Evolutionary conservation across 92 coral and sea anemone species (phyloP), one percentile per base, ranked within the genome.

Genomic region (Umimayanthus chanpuru): DNA sequence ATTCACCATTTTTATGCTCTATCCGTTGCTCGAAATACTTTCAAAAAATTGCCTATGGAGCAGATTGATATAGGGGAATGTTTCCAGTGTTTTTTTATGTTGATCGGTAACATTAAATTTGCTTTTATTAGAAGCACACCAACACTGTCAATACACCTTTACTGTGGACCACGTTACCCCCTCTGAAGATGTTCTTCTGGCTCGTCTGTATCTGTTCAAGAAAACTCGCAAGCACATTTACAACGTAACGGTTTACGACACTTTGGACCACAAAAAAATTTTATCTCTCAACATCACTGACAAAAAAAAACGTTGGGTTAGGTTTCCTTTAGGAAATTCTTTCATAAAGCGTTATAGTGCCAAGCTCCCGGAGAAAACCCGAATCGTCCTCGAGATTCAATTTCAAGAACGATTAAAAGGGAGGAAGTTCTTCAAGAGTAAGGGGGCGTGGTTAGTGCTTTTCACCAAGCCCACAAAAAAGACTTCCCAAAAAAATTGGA

Each of bases 171-270:
- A 50, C 10, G 47, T 47, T 67, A 68, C 65, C 23, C 65, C 61
- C 21, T 38, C 44, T 20, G 87, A 70, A 44, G 67, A 18, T 23
- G 38, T 83, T 26, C 41, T 83, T 55, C 43, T 83, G 58, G 87
- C 66, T n/a, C 87, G 78, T 28, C 66, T 83, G 16, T 83, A 83
- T 44, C 79, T 83, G 40, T 83, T 83, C 87, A 83, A 83, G 36
- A 26, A 16, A 75, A 28, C 5, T 32, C 29, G 65, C 55, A 36
- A 83, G 4, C 20, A 23, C 1, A 71, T 25, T 9, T 5, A 65
- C 44, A 83, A 70, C 32, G 87, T 71, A 5, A 21, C 77, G 25
- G 47, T 83, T 7, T 70, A 83, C 14, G 65, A 83, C 36, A 40
- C 43, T 7, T 68, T 28, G 6, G n/a, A 68, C 32, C 50, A 67